Evolutionary conservation across 2,888 invertebrate species (phyloP).

Genomic region (Ditula angustiorana): DNA sequence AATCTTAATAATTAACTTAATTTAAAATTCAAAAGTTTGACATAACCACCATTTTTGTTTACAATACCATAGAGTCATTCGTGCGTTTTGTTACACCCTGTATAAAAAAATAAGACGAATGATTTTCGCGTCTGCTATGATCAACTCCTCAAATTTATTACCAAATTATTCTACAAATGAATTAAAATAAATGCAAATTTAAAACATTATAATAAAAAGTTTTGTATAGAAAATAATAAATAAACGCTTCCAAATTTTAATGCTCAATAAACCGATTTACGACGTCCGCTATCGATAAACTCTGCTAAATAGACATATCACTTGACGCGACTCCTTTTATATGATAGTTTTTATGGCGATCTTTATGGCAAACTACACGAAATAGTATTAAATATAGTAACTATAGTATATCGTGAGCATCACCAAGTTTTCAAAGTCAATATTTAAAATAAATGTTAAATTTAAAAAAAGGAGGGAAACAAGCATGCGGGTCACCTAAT

Average conservation of each 20-base stretch:
- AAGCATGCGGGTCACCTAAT: too few species aligned
- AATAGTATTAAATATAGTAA: background rate
- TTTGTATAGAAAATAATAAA: constrained; percentile 15
- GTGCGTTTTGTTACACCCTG: background rate
- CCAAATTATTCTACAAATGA: background rate
- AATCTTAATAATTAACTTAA: too few species aligned
- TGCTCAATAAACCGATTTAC: constrained; percentile 26
- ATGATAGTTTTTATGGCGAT: constrained; percentile 13
- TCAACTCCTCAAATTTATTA: background rate
- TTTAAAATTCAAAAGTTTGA: too few species aligned
- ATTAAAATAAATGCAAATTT: background rate
- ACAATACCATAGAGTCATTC: background rate
- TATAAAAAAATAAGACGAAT: background rate
- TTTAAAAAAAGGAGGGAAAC: background rate
- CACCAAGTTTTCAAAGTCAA: background rate
- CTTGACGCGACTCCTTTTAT: constrained; percentile 19
- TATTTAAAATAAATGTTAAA: too few species aligned
- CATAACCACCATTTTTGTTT: too few species aligned
- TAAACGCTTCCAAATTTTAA: constrained; percentile 23
- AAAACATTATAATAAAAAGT: constrained; percentile 17
- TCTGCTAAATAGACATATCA: constrained; percentile 33
- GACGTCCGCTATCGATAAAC: constrained; percentile 11
- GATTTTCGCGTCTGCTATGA: background rate
- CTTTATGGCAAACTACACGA: constrained; percentile 17
- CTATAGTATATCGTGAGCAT: background rate